Evolutionary conservation across 2,888 invertebrate species (phyloP).

Genomic region (Lepetodrilus schrolli): DNA sequence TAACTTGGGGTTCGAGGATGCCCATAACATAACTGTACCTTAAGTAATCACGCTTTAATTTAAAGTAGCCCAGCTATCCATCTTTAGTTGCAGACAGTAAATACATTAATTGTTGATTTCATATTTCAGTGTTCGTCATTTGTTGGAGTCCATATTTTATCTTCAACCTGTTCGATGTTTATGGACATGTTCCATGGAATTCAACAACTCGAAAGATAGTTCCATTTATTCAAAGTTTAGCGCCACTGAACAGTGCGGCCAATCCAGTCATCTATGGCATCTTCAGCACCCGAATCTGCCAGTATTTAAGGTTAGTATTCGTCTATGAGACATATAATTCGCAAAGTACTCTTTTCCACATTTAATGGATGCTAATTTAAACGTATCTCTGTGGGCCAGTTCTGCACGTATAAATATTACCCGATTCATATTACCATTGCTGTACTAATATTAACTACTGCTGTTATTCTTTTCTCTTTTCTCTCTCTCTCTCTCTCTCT

Average conservation of each 20-base stretch:
- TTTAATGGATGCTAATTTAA: too few species aligned
- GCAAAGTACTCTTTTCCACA: not conserved
- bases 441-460: too few species aligned
- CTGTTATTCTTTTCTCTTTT: too few species aligned
- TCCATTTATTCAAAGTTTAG: conserved; percentile 92
- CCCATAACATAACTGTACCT: not conserved
- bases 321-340: not conserved
- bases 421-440: too few species aligned
- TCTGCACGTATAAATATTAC: too few species aligned
- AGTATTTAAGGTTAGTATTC: not conserved
- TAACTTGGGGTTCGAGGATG: too few species aligned
- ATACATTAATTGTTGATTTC: not conserved
- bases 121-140: conserved; percentile 87
- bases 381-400: too few species aligned
- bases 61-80: too few species aligned
- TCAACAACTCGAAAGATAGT: conserved; percentile 81
- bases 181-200: conserved; percentile 40
- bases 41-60: not conserved
- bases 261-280: conserved; percentile 91
- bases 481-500: too few species aligned
- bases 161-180: conserved; percentile 90
- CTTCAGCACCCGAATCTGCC: conserved; percentile 21
- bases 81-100: too few species aligned
- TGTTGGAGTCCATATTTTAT: conserved; percentile 97
- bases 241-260: conserved; percentile 93